Base-by-base conservation (phyloP, 2,888 invertebrate species). In the Chirona hameri region DNA sequence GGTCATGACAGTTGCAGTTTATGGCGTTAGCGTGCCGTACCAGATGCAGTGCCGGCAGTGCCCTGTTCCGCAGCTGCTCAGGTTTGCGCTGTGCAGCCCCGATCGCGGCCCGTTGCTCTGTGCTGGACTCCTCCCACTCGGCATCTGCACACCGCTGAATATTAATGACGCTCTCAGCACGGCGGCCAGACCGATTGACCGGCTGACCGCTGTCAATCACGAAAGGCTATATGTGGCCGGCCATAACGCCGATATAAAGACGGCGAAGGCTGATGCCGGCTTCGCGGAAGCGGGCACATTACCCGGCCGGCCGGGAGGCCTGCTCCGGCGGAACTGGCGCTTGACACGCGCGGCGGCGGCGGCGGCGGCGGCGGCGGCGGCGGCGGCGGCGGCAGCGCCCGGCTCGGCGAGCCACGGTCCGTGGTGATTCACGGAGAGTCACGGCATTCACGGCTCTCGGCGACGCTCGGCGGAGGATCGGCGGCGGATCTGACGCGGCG, bases 201-300 rank as follows among this genome's bases (percentile, higher is more conserved):
- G 14, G 27, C 69, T 69, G 24, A 69, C 14, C 9, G 69, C 69
- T 69, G 69, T 69, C 69, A 69, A 69, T 69, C 69, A 69, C 69
- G 69, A 69, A 69, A 9, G 10, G 69, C 69, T 29, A 69, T 69
- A 69, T 69, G 69, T 12, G 29, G 69, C 27, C 14, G 14, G 14
- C 69, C 69, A 69, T 69, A 69, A 69, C 1, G 27, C 69, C 69
- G 69, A 29, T 69, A 29, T 69, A 69, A 69, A 69, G 69, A 69
- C 69, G 14, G 14, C 12, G 69, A 27, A 27, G 69, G 12, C 27
- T 29, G 69, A 69, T 69, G 69, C 29, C 2, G 27, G 29, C 14
- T 69, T 69, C 69, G n/a, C 5, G n/a, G 69, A 69, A 69, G 69
- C 12, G 27, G 24, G 69, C 29, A n/a, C 69, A 69, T 69, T 27